Evolutionary conservation across 2,113 vertebrate genomes (phyloP).

Genomic region (Chrysochloris asiatica): DNA sequence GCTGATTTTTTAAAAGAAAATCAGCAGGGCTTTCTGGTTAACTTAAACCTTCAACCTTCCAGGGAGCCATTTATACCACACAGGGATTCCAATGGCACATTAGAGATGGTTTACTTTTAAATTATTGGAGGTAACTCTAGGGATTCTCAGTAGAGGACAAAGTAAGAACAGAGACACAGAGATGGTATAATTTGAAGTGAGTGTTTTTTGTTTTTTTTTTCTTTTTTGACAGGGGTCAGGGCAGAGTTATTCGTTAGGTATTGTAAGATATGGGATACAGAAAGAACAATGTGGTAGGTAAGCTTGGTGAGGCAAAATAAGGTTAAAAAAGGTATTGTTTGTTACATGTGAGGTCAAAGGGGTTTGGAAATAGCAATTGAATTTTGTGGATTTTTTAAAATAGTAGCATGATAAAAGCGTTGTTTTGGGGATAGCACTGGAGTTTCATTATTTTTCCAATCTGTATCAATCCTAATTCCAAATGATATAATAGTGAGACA

Average conservation of each 20-base stretch:
- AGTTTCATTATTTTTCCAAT: too few species aligned
- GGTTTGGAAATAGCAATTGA: background rate
- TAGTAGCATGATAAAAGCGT: too few species aligned
- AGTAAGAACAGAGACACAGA: background rate
- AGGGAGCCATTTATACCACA: background rate
- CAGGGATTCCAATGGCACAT: background rate
- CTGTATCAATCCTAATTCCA: too few species aligned
- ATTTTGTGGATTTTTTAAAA: too few species aligned
- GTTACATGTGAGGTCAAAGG: background rate
- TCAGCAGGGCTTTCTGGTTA: background rate
- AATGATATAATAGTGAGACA: too few species aligned
- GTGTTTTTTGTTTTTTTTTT: background rate
- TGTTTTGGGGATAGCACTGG: too few species aligned
- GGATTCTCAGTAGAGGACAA: background rate
- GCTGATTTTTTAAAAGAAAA: background rate
- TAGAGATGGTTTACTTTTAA: background rate
- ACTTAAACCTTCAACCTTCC: background rate
- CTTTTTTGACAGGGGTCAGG: too few species aligned
- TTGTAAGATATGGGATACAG: background rate
- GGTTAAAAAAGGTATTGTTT: too few species aligned
- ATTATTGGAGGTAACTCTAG: background rate
- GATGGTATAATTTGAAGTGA: fast-evolving
- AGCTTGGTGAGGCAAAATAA: background rate
- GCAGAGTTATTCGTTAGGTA: fast-evolving
- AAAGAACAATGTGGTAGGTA: background rate